Conservation (phyloP, 2,113 vertebrate species). For the Nycticryphes semicollaris region DNA sequence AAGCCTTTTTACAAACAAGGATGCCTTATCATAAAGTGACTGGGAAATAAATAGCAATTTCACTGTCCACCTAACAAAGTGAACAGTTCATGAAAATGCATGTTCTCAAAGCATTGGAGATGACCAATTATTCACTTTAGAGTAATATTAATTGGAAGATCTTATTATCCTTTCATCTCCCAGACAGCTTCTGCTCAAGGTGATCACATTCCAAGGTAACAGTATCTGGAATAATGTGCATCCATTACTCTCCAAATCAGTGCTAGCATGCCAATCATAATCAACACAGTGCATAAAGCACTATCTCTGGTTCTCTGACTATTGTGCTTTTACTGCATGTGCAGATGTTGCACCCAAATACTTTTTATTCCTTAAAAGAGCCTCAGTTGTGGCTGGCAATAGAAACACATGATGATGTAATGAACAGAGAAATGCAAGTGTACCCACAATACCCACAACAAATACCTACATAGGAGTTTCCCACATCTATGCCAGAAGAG, state of each 20-base stretch:
- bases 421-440: neutral
- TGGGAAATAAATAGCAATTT: slow-evolving; percentile 25
- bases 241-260: neutral
- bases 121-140: slow-evolving; percentile 20
- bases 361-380: neutral
- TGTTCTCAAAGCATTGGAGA: neutral
- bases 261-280: neutral
- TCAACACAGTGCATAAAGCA: neutral
- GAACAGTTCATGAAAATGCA: neutral
- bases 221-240: neutral
- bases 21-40: neutral
- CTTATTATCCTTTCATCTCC: slow-evolving; percentile 14
- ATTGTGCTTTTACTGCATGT: neutral
- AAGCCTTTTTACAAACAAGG: neutral
- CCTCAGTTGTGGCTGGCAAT: neutral
- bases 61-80: neutral
- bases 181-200: neutral
- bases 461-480: neutral
- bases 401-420: neutral
- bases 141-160: slow-evolving; percentile 28
- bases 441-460: neutral
- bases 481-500: neutral
- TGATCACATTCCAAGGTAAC: slow-evolving; percentile 21
- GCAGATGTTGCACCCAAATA: neutral
- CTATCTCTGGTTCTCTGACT: neutral